A percentile compares a stretch with the other conserved stretches of the same genome.
Evolutionary conservation across 2,113 vertebrate species (phyloP).

Genomic region (Oenanthe melanoleuca): DNA sequence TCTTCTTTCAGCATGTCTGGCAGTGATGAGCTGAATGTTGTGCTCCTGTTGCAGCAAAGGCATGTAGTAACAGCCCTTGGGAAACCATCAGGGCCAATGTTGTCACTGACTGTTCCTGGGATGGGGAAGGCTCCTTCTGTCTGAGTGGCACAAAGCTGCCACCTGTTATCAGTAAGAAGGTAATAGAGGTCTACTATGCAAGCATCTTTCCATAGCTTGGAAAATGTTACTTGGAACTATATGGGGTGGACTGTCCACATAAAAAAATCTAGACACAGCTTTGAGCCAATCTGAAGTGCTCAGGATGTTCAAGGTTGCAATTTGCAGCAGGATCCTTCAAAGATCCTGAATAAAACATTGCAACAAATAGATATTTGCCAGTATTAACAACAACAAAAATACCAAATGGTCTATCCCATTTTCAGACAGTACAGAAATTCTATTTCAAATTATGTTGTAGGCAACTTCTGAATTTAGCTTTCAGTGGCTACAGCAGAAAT

Average conservation of each 20-base stretch:
- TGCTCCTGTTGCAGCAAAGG: neutral
- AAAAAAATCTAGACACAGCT: neutral
- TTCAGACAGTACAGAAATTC: neutral
- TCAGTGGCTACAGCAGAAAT: neutral
- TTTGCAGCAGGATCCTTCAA: neutral
- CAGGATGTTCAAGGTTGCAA: neutral
- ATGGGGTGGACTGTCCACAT: neutral
- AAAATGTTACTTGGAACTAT: neutral
- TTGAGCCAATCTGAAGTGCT: neutral
- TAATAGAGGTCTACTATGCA: neutral
- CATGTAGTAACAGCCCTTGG: neutral
- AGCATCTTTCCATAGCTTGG: neutral
- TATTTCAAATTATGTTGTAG: neutral
- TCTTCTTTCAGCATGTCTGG: neutral
- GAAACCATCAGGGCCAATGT: neutral
- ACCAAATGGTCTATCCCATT: neutral
- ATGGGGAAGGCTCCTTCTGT: neutral
- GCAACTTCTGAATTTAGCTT: constrained; percentile 6
- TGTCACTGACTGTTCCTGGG: neutral
- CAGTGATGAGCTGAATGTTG: neutral
- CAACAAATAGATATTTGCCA: neutral
- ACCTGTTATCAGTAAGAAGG: neutral
- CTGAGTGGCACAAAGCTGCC: neutral
- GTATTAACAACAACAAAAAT: neutral
- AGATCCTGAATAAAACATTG: neutral